Percentiles rank a stretch among this genome's conserved stretches.
These are phyloP conservation scores for Phengaris arion DNA, from an alignment of 2,888 invertebrate species.

Conservation along the genomic window DNA sequence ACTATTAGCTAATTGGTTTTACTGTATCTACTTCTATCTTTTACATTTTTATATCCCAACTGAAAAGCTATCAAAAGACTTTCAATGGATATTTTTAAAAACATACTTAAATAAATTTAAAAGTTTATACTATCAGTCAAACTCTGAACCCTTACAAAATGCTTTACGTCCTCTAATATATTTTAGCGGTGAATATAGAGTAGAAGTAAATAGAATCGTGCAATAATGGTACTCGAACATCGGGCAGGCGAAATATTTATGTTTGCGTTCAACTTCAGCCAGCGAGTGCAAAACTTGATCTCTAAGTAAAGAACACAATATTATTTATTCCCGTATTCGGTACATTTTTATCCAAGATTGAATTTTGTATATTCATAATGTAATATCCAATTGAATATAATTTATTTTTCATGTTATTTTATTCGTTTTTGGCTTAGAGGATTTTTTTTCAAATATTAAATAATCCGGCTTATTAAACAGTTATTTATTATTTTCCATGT, in stretches of 20 bases:
- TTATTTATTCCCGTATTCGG: not conserved
- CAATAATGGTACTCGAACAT: constrained; percentile 7
- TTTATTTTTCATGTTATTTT: not conserved
- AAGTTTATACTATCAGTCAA: too few species aligned
- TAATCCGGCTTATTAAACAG: too few species aligned
- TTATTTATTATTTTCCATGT: too few species aligned
- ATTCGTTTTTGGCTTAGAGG: too few species aligned
- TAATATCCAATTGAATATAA: not conserved
- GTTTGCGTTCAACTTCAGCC: constrained; percentile 2
- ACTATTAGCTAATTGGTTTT: too few species aligned
- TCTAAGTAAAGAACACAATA: not conserved
- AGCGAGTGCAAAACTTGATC: constrained; percentile 1
- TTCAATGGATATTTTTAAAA: too few species aligned
- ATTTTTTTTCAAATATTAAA: too few species aligned
- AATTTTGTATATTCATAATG: constrained; percentile 21
- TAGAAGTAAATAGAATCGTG: not conserved
- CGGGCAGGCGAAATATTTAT: constrained; percentile 15
- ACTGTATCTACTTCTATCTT: too few species aligned
- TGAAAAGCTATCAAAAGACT: too few species aligned
- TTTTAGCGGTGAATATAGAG: not conserved
- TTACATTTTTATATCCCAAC: too few species aligned
- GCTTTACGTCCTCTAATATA: not conserved
- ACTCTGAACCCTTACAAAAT: too few species aligned
- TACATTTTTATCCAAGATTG: not conserved
- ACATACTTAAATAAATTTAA: too few species aligned